Conservation (phyloP, 2,797 vertebrate species). For the Aldrovandia affinis region DNA sequence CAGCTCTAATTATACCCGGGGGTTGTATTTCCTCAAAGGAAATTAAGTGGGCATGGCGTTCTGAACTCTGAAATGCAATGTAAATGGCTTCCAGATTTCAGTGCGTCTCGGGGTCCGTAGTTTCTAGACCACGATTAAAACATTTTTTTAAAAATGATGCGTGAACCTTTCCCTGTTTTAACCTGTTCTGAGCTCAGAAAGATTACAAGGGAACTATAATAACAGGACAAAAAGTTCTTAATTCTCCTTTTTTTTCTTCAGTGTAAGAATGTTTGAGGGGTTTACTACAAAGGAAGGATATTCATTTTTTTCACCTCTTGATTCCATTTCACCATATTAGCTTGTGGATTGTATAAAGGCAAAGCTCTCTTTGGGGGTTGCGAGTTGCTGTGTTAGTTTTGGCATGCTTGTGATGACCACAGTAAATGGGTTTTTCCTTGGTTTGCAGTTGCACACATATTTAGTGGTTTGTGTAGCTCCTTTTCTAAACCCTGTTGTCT, state of each 20-base stretch:
- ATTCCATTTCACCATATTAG: slow-evolving; percentile 7
- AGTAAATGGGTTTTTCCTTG: slow-evolving; percentile 20
- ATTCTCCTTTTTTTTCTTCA: not conserved
- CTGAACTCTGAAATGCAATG: slow-evolving; percentile 57
- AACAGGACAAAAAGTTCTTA: not conserved
- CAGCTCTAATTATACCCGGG: slow-evolving; percentile 77
- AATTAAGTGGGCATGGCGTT: slow-evolving; percentile 73
- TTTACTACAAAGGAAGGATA: not conserved
- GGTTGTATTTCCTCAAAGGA: slow-evolving; percentile 80
- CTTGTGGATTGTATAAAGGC: not conserved
- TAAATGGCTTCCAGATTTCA: slow-evolving; percentile 78
- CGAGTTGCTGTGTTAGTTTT: slow-evolving; percentile 25
- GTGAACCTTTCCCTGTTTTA: slow-evolving; percentile 25
- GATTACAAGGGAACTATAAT: not conserved
- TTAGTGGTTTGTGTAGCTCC: slow-evolving; percentile 21
- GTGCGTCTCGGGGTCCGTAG: slow-evolving; percentile 28
- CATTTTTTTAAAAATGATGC: slow-evolving; percentile 16
- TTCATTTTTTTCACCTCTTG: not conserved
- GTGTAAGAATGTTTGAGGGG: not conserved
- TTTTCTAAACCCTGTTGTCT: slow-evolving; percentile 17
- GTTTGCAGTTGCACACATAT: slow-evolving; percentile 20
- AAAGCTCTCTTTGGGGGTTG: slow-evolving; percentile 20
- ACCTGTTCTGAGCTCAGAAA: slow-evolving; percentile 15
- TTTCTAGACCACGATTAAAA: slow-evolving; percentile 27
- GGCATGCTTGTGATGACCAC: slow-evolving; percentile 32